A percentile compares a stretch with the other conserved stretches of the same genome.
phyloP scores from a whole-genome alignment of 2,888 invertebrate species.

The Erebia aethiops region DNA sequence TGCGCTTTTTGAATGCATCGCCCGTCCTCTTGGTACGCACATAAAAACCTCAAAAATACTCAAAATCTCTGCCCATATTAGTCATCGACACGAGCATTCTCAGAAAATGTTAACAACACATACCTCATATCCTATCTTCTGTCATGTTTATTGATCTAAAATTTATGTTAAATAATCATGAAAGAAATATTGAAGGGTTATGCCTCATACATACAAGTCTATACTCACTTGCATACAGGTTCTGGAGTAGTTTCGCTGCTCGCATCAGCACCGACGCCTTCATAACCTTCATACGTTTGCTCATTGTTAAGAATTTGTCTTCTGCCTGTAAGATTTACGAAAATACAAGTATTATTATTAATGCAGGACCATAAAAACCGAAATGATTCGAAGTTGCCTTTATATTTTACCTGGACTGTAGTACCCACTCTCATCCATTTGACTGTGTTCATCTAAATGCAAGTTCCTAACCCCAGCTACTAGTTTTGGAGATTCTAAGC shows the following conservation, averaged over 20 bases:
- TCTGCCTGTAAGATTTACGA: conserved; percentile 53
- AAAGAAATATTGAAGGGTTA: no score
- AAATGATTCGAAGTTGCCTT: background rate
- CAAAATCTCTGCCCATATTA: no score
- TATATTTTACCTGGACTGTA: conserved; percentile 68
- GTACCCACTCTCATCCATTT: conserved; percentile 80
- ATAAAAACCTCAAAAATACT: no score
- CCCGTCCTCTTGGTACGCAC: no score
- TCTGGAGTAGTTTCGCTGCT: conserved; percentile 70
- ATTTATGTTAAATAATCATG: no score
- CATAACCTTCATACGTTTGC: conserved; percentile 68
- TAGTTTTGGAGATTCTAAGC: conserved; percentile 69
- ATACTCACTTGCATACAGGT: conserved; percentile 62
- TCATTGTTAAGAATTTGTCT: conserved; percentile 57
- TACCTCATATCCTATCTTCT: no score
- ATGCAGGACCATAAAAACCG: background rate
- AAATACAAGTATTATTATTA: background rate
- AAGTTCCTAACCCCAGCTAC: conserved; percentile 72
- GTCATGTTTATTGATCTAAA: no score
- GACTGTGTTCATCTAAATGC: conserved; percentile 74
- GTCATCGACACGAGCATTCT: no score
- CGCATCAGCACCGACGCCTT: conserved; percentile 58
- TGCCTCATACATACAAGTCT: no score
- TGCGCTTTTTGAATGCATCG: no score
- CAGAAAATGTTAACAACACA: no score